These are phyloP conservation scores for Sylvietta virens DNA, from an alignment of 2,113 vertebrate genomes.

Conservation along the genomic window DNA sequence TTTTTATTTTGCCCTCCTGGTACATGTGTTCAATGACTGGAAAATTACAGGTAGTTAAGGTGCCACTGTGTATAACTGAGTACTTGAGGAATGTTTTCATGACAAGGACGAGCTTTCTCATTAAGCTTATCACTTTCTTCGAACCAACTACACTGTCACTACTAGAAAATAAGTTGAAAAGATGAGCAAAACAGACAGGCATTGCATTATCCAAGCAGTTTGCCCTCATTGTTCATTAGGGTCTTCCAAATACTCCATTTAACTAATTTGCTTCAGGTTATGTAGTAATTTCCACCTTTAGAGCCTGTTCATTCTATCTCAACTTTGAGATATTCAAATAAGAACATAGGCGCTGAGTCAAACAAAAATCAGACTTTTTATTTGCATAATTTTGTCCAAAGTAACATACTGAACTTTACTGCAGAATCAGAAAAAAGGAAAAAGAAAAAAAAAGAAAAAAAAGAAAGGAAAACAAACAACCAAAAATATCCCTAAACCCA, in stretches of 20 bases:
- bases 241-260: conserved; percentile 18
- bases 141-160: conserved; percentile 46
- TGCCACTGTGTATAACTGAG: conserved; percentile 59
- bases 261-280: conserved; percentile 38
- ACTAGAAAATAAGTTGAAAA: conserved; percentile 46
- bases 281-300: background rate
- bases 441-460: background rate
- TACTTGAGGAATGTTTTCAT: conserved; percentile 63
- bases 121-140: conserved; percentile 57
- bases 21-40: conserved; percentile 56
- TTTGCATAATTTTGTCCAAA: background rate
- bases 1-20: conserved; percentile 66
- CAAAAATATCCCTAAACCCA: background rate
- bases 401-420: background rate
- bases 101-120: conserved; percentile 61
- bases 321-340: background rate
- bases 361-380: background rate
- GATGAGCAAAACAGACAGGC: conserved; percentile 39
- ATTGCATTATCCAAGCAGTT: conserved; percentile 28
- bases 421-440: background rate
- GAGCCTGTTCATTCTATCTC: background rate
- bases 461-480: background rate
- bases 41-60: conserved; percentile 66
- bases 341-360: background rate
- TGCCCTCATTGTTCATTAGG: conserved; percentile 26